Percentiles rank a stretch among this genome's conserved stretches.
phyloP scores from a whole-genome alignment of 2,888 invertebrate genomes.

The Atethmia centrago region DNA sequence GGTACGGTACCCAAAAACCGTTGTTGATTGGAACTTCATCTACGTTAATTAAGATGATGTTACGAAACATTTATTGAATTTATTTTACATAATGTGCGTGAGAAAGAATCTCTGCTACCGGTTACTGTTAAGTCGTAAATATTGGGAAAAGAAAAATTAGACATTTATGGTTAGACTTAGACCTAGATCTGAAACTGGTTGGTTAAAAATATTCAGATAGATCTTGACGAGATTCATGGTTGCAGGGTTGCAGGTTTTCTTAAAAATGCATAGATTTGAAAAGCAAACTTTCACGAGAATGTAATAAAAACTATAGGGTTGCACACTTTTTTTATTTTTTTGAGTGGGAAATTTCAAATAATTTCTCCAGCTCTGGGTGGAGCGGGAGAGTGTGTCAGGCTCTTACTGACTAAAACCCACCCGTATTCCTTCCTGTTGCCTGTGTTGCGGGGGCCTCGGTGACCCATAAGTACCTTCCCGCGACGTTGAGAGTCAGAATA shows the following conservation, averaged over 20 bases:
- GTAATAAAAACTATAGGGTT: not conserved
- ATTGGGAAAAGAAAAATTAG: slow-evolving; percentile 16
- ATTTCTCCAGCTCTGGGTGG: too few species aligned
- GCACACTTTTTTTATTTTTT: too few species aligned
- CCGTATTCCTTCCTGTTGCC: too few species aligned
- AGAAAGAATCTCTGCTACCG: slow-evolving; percentile 62
- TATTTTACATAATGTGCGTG: slow-evolving; percentile 66
- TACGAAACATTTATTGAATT: slow-evolving; percentile 65
- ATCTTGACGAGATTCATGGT: not conserved
- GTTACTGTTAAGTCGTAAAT: slow-evolving; percentile 38
- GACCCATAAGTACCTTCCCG: too few species aligned
- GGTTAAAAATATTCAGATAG: not conserved
- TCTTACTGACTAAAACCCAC: too few species aligned
- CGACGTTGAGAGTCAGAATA: too few species aligned
- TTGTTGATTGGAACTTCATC: slow-evolving; percentile 70
- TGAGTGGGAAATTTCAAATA: too few species aligned
- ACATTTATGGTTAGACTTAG: not conserved
- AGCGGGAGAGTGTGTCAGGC: too few species aligned
- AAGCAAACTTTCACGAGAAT: not conserved
- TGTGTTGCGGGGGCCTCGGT: too few species aligned
- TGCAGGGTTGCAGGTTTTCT: not conserved
- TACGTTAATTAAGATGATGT: slow-evolving; percentile 69
- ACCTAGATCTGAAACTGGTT: slow-evolving; percentile 39
- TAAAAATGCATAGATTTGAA: not conserved
- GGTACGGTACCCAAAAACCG: slow-evolving; percentile 30